These are phyloP conservation scores for Chydorus sphaericus DNA, from an alignment of 2,888 invertebrate genomes.

Conservation along the genomic window DNA sequence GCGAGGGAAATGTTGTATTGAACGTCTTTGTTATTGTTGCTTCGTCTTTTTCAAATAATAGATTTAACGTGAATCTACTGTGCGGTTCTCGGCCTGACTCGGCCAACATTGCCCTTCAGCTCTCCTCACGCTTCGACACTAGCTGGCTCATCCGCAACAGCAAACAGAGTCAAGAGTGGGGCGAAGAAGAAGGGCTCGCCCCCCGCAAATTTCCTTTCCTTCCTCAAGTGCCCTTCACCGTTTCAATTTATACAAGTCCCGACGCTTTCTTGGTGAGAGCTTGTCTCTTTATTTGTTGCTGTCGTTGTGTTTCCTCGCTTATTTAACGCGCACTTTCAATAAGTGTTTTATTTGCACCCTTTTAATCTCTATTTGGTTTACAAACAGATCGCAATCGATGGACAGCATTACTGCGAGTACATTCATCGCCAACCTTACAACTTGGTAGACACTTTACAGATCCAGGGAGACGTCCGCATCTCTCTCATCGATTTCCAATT, in stretches of 20 bases:
- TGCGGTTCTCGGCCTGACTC: slow-evolving; percentile 28
- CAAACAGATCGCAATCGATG: slow-evolving; percentile 49
- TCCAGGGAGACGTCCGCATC: slow-evolving; percentile 43
- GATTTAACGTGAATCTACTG: slow-evolving; percentile 48
- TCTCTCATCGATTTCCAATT: slow-evolving; percentile 15
- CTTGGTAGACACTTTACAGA: slow-evolving; percentile 42
- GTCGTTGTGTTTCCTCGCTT: neutral
- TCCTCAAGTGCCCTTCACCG: slow-evolving; percentile 35
- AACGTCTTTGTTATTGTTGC: neutral
- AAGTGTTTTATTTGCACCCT: no score
- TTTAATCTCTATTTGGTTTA: neutral
- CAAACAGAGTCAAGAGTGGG: slow-evolving; percentile 51
- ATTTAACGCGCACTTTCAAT: neutral
- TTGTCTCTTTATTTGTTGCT: neutral
- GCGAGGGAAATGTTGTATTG: no score
- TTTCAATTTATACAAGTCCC: slow-evolving; percentile 45
- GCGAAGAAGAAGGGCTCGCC: slow-evolving; percentile 50
- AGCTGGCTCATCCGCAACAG: slow-evolving; percentile 63
- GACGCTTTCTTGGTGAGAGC: slow-evolving; percentile 23
- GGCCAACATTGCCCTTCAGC: slow-evolving; percentile 54
- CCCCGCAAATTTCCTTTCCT: slow-evolving; percentile 34
- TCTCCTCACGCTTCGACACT: slow-evolving; percentile 65
- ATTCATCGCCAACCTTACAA: slow-evolving; percentile 45
- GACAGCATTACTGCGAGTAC: slow-evolving; percentile 54
- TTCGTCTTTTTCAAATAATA: slow-evolving; percentile 26